Evolutionary conservation across 2,113 vertebrate genomes (phyloP), one percentile per base, ranked within the genome.

Genomic region (Limnothrissa miodon): DNA sequence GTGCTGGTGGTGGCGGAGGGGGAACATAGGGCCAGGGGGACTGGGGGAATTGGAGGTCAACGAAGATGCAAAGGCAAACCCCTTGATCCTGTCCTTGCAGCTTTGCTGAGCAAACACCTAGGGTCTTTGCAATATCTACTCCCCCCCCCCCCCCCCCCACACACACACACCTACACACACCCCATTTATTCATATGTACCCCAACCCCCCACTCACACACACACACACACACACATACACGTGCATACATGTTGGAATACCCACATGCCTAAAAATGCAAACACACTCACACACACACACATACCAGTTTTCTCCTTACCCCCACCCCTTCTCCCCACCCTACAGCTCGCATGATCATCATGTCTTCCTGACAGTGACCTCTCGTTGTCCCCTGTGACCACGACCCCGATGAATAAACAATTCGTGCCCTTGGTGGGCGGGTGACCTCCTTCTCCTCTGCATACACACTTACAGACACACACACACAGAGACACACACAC

Each of bases 51-150:
- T 2, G 9, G 59, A 15, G 59, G 59, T 66, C 59, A 66, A 15
- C 66, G 15, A 19, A 36, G 33, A 66, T 33, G 66, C 66, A 39
- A 74, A 39, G 19, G 66, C 66, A 36, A 39, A 74, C 66, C 33
- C 33, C 66, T 74, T 74, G 66, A 74, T 74, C 66, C 33, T 17
- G 66, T 36, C 66, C 66, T 74, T 74, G 66, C 66, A 74, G 29
- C 25, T 74, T 74, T 74, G 66, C 66, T 74, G 66, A 74, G 66
- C 25, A 74, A 33, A 74, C 66, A 74, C 66, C 33, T 39, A 36
- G 66, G 25, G 5, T 29, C 25, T 9, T 1, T 10, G 59, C 59
- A 33, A 33, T 25, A n/a, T 25, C 25, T 33, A 66, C n/a, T 66
- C 2, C 15, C 29, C 59, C 59, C 59, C 6, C 59, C 59, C 59